Base-by-base conservation (phyloP, 2,888 invertebrate genomes). In the Chrysolina haemoptera region DNA sequence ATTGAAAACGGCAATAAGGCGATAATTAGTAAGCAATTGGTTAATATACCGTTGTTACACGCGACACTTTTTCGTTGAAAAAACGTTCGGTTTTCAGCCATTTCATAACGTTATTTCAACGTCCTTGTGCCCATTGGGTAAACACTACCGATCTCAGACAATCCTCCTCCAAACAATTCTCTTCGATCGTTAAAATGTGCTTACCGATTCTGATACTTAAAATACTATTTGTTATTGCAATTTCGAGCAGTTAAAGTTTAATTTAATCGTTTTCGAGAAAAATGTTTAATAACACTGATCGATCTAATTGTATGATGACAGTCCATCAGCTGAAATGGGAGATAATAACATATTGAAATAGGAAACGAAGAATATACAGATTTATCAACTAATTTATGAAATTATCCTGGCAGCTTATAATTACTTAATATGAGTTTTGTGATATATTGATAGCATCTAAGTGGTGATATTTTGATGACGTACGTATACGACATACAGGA, bases 261-360 rank as follows among this genome's bases (percentile, higher is more conserved):
- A 4, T 1, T 18, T 20, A 53, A 11, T 3, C 18, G 20, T 53
- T 53, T 6, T 22, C 20, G 53, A 20, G 53, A 53, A 53, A 53
- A 53, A 53, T 20, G 4, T 2, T 20, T 59, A n/a, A 59, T 59
- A 59, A n/a, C 59, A 59, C 35, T 59, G 59, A 59, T 59, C 6
- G 14, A 3, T 59, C 59, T 27, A 59, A 59, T 59, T 59, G 35
- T 27, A 53, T 53, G 20, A 53, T 53, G 20, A 53, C 53, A 53
- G 59, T 59, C n/a, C n/a, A 59, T 59, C 2, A n/a, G 27, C 9
- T 6, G 35, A 14, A 27, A 14, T 59, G 22, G 16, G 6, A n/a
- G n/a, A 35, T n/a, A 59, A 59, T 59, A n/a, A 59, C n/a, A 59
- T 10, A 14, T 27, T 14, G 10, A n/a, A 9, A 59, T 10, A 27